Conservation (phyloP, 2,888 invertebrate species). For the Mesorhabditis spiculigera region DNA sequence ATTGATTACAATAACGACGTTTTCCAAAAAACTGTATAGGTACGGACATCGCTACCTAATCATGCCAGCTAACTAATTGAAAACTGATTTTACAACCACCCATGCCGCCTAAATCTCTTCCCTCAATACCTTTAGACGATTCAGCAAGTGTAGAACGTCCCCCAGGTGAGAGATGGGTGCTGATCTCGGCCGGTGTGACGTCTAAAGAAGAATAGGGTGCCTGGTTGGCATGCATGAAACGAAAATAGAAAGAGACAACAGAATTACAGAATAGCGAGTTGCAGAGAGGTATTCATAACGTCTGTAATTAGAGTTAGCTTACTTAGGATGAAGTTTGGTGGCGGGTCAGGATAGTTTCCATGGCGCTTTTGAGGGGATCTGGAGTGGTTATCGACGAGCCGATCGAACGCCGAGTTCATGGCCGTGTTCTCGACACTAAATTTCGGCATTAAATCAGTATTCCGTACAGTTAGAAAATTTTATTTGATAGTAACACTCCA, state of each 20-base stretch:
- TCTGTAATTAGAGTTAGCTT: slow-evolving; percentile 10
- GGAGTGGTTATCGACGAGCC: neutral
- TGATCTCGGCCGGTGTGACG: neutral
- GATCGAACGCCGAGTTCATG: neutral
- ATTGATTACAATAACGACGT: no score
- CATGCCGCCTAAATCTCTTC: no score
- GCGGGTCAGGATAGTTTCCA: slow-evolving; percentile 44
- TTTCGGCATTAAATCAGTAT: neutral
- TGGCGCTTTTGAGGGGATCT: neutral
- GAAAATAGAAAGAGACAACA: neutral
- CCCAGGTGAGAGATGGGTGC: neutral
- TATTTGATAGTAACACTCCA: slow-evolving; percentile 11
- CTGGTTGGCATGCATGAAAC: neutral
- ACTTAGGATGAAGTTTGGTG: slow-evolving; percentile 49
- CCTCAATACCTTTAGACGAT: no score
- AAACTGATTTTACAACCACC: no score
- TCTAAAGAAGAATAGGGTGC: slow-evolving; percentile 9
- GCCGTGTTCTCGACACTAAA: slow-evolving; percentile 6
- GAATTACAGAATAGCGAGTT: neutral
- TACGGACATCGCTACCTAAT: no score
- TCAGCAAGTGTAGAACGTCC: slow-evolving; percentile 5
- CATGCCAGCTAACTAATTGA: no score
- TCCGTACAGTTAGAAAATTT: neutral
- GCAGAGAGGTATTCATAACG: no score
- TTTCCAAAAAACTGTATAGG: no score